A percentile compares a stretch with the other conserved stretches of the same genome.
Evolutionary conservation across 2,113 vertebrate species (phyloP).

Genomic region (Bucco capensis): DNA sequence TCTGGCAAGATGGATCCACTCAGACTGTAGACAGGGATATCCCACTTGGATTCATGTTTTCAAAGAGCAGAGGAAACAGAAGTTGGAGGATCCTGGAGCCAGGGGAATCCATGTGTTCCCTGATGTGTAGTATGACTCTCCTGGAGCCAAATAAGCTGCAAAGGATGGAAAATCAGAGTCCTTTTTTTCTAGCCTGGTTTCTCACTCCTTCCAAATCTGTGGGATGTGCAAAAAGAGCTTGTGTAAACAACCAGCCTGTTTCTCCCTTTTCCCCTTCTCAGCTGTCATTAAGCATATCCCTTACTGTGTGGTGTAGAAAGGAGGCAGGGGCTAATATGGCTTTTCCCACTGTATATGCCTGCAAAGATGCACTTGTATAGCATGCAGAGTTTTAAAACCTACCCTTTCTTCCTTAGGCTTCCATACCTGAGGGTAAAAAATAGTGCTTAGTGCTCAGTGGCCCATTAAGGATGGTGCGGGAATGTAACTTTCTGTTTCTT

Average conservation of each 20-base stretch:
- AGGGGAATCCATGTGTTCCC: neutral
- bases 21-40: neutral
- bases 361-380: neutral
- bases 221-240: neutral
- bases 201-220: neutral
- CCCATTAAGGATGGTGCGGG: neutral
- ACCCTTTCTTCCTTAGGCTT: neutral
- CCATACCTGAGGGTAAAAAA: neutral
- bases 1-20: neutral
- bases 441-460: neutral
- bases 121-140: neutral
- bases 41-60: neutral
- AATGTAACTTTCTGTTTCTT: conserved; percentile 18
- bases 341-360: neutral
- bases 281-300: neutral
- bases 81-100: neutral
- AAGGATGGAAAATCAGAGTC: neutral
- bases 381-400: neutral
- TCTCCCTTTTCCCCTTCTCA: neutral
- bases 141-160: neutral
- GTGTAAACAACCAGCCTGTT: neutral
- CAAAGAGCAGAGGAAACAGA: neutral
- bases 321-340: neutral
- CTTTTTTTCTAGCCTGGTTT: neutral
- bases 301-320: neutral